phyloP scores from a whole-genome alignment of 2,888 invertebrate genomes.

The Pardosa pseudoannulata region DNA sequence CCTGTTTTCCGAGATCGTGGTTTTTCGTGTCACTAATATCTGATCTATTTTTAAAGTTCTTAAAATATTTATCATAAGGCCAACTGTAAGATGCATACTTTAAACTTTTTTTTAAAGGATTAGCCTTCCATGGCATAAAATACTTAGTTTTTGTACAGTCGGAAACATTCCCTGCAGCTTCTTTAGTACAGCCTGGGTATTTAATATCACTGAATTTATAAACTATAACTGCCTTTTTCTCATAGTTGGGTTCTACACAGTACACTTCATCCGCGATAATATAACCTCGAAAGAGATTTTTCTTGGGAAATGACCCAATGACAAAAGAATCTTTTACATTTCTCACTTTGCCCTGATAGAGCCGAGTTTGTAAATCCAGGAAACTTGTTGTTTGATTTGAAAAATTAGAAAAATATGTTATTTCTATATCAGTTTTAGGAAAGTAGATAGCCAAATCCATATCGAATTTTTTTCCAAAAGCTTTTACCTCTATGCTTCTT shows the following conservation, averaged over 20 bases:
- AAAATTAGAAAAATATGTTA: neutral
- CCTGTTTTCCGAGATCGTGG: neutral
- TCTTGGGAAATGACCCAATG: neutral
- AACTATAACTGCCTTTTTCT: neutral
- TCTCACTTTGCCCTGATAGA: neutral
- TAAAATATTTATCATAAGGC: neutral
- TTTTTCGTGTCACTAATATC: neutral
- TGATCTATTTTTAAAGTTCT: neutral
- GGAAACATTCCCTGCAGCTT: neutral
- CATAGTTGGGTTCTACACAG: neutral
- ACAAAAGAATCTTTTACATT: neutral
- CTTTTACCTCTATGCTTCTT: neutral
- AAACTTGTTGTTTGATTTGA: neutral
- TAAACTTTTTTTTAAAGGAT: neutral
- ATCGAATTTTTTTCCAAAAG: neutral
- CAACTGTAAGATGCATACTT: neutral
- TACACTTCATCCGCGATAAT: slow-evolving; percentile 5
- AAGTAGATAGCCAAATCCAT: neutral
- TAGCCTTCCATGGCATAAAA: neutral
- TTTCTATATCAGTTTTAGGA: neutral
- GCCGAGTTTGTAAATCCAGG: neutral
- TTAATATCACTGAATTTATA: neutral
- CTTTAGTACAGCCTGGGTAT: neutral
- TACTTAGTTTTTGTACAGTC: neutral
- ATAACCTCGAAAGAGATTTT: neutral